These are phyloP conservation scores for Cottus gobio DNA, from an alignment of 2,113 vertebrate species.

Conservation along the genomic window DNA sequence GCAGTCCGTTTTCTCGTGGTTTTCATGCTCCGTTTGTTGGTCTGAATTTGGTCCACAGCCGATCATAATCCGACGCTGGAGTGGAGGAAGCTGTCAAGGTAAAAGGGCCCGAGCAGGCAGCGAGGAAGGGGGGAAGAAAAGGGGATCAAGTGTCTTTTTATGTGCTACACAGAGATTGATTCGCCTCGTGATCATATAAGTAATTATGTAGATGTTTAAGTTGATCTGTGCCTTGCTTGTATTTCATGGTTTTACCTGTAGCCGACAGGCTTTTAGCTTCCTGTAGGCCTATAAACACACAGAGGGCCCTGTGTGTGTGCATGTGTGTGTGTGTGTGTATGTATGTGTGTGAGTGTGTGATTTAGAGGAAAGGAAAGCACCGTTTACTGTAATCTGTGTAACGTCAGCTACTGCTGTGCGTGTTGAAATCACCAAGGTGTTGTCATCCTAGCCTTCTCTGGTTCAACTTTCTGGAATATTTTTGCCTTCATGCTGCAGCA, in stretches of 20 bases:
- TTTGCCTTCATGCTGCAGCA: conserved; percentile 75
- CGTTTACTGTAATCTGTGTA: conserved; percentile 76
- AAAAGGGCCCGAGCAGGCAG: conserved; percentile 43
- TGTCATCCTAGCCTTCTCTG: conserved; percentile 67
- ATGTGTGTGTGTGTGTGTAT: not conserved
- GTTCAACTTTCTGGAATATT: conserved; percentile 66
- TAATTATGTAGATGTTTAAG: conserved; percentile 41
- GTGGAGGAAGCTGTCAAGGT: conserved; percentile 52
- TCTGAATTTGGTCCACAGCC: conserved; percentile 53
- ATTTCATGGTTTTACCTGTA: conserved; percentile 66
- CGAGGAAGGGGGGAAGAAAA: not conserved
- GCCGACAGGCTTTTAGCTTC: conserved; percentile 62
- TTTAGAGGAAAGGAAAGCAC: conserved; percentile 69
- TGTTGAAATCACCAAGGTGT: conserved; percentile 71
- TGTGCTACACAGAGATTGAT: conserved; percentile 49
- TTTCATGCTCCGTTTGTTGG: conserved; percentile 63
- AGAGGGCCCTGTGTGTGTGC: not conserved
- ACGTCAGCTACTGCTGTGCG: conserved; percentile 67
- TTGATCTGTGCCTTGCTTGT: conserved; percentile 76
- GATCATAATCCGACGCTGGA: conserved; percentile 50
- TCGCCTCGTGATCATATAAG: not conserved
- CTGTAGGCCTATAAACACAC: conserved; percentile 61
- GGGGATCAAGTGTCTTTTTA: conserved; percentile 56
- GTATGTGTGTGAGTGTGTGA: conserved; percentile 16
- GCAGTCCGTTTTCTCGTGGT: conserved; percentile 41